These are phyloP conservation scores for Chrysemys picta DNA, from an alignment of 2,113 vertebrate species.

Conservation along the genomic window DNA sequence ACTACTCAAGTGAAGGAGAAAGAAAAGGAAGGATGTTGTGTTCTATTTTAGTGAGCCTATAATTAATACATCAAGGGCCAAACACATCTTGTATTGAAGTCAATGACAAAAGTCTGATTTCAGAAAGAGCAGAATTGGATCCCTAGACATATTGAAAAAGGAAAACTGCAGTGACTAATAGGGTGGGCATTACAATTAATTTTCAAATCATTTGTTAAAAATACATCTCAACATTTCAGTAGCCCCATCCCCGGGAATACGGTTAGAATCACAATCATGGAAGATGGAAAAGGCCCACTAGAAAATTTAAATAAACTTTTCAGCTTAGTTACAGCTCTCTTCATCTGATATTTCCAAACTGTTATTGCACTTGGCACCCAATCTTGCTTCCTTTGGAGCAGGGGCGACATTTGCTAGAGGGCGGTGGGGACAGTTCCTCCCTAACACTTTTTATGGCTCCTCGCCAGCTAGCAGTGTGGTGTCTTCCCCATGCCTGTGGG, in stretches of 20 bases:
- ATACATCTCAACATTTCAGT: background rate
- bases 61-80: background rate
- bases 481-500: background rate
- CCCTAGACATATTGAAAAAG: background rate
- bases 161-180: background rate
- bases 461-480: background rate
- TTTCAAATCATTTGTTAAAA: background rate
- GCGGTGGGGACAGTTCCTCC: background rate
- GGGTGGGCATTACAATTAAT: background rate
- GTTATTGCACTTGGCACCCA: background rate
- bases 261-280: background rate
- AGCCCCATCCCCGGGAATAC: background rate
- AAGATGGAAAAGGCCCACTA: background rate
- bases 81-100: background rate
- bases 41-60: background rate
- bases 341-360: background rate
- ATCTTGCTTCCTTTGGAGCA: background rate
- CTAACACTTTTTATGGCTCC: background rate
- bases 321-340: background rate
- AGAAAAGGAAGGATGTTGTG: background rate
- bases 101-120: background rate
- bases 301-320: background rate
- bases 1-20: background rate
- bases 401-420: background rate
- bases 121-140: background rate